Evolutionary conservation across 2,888 invertebrate genomes (phyloP), one percentile per base, ranked within the genome.

Genomic region (Netelia virgata): DNA sequence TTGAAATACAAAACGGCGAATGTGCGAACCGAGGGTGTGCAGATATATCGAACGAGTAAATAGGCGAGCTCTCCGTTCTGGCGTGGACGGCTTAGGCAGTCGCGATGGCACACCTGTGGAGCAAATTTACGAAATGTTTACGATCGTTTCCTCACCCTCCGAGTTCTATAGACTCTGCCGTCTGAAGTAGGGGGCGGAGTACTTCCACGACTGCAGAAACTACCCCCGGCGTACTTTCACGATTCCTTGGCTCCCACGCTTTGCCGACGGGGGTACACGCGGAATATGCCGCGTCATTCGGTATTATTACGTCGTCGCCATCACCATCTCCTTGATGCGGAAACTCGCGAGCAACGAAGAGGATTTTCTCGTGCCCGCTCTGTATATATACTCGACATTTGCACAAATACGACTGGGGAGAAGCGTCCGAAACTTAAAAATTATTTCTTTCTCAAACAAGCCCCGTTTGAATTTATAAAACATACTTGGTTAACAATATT

Each of bases 81-180:
- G 90, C 89, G 91, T 88, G 90, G 91, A 91, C 90, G 90, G 90
- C 91, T 91, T 91, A 90, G 91, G 84, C 90, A 90, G 90, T 87
- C 88, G 90, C 89, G 91, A 92, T 93, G 93, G 93, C 92, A 93
- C 93, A 93, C 93, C 93, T 93, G 93, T 93, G 92, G 93, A 93
- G 92, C 93, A 92, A 93, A 93, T 93, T 93, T 93, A 92, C 93
- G 92, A 93, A 93, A 93, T 93, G 93, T 93, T 93, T 93, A 93
- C 92, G 93, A 92, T 87, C 82, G 50, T 66, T 76, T 80, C 57
- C 84, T 63, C 41, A 77, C 77, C 69, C 81, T 72, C 64, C 75
- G 53, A 41, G 75, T 41, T 41, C 64, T 55, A 74, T 78, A 78
- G 78, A 76, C 53, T 36, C 36, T 77, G 84, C 92, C 92, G 89